Conservation (phyloP, 2,113 vertebrate genomes). For the Delphinus delphis region DNA sequence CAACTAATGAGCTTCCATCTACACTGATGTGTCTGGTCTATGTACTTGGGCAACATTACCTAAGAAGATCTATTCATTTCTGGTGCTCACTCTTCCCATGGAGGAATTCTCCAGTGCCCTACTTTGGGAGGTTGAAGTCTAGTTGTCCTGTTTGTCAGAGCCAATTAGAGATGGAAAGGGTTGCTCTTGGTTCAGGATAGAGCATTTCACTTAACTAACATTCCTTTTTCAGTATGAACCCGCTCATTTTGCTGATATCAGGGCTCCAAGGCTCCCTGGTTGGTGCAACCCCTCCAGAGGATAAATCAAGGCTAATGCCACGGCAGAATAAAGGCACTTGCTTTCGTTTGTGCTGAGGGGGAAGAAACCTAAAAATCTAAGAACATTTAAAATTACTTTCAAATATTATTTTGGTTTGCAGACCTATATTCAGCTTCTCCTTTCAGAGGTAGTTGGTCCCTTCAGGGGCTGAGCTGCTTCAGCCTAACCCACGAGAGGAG, state of each 20-base stretch:
- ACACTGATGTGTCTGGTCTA: not conserved
- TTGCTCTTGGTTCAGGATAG: not conserved
- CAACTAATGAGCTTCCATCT: not conserved
- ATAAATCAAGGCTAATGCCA: not conserved
- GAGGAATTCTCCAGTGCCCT: not conserved
- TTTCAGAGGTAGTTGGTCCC: not conserved
- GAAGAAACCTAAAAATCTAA: not conserved
- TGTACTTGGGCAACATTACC: not conserved
- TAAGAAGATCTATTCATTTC: not conserved
- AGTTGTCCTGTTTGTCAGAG: not conserved
- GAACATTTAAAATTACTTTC: not conserved
- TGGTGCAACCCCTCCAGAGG: not conserved
- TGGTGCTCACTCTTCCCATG: not conserved
- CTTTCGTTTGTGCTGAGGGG: not conserved
- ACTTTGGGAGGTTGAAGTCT: not conserved
- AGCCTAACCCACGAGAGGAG: not conserved
- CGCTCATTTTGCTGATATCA: not conserved
- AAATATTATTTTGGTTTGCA: not conserved
- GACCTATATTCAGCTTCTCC: not conserved
- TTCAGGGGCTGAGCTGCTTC: not conserved
- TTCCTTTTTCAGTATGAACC: not conserved
- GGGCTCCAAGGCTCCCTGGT: not conserved
- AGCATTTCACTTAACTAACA: accelerated
- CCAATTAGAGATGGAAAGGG: not conserved
- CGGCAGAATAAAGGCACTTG: not conserved